Conservation (phyloP, 2,113 vertebrate genomes). For the Protobothrops mucrosquamatus region DNA sequence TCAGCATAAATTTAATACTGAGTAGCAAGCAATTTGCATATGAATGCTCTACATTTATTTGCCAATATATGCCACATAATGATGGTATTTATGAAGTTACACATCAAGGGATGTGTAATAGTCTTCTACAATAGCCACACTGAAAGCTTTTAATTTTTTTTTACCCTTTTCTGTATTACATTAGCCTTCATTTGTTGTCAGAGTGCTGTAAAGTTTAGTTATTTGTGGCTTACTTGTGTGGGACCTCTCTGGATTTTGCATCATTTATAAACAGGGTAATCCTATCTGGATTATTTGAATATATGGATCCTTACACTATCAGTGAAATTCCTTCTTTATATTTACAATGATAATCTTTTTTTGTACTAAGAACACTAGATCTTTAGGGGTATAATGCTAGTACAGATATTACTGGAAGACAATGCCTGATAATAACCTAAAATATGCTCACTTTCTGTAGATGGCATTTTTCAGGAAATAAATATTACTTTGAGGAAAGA, state of each 20-base stretch:
- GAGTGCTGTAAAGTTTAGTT: not conserved
- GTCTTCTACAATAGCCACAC: not conserved
- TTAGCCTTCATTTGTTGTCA: not conserved
- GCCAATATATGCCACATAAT: not conserved
- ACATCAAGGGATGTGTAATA: not conserved
- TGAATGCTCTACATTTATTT: not conserved
- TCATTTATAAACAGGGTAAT: not conserved
- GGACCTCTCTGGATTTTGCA: not conserved
- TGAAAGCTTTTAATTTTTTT: not conserved
- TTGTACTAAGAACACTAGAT: not conserved
- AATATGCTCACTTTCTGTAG: not conserved
- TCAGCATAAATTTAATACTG: not conserved
- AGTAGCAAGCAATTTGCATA: not conserved
- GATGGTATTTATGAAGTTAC: not conserved
- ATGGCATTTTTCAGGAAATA: not conserved
- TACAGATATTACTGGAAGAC: not conserved
- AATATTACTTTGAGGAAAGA: not conserved
- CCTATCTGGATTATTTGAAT: not conserved
- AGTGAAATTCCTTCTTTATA: not conserved
- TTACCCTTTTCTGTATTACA: not conserved
- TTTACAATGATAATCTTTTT: not conserved
- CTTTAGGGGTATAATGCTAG: not conserved
- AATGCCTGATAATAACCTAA: not conserved
- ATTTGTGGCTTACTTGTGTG: not conserved
- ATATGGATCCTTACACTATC: not conserved